These are phyloP conservation scores for Pogonophryne albipinna DNA, from an alignment of 2,797 vertebrate species.

Conservation along the genomic window DNA sequence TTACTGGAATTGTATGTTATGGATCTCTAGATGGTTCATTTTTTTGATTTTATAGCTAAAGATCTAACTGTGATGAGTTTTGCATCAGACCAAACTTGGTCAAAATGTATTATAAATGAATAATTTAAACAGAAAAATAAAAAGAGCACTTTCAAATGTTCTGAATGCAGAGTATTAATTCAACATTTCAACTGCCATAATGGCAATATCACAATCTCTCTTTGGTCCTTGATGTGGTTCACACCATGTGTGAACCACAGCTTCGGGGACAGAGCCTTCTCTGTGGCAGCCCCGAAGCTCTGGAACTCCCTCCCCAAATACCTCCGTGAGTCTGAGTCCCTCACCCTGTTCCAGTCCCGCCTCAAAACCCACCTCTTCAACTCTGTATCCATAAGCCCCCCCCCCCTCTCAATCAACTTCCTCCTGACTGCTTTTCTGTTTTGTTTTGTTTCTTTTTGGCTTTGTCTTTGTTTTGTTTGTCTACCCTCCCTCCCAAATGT, in stretches of 20 bases:
- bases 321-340: too few relatives aligned
- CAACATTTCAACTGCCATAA: neutral
- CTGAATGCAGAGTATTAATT: constrained; percentile 3
- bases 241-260: neutral
- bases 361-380: too few relatives aligned
- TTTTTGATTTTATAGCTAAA: constrained; percentile 1
- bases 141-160: neutral
- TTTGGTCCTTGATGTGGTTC: neutral
- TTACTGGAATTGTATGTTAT: constrained; percentile 12
- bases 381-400: too few relatives aligned
- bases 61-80: neutral
- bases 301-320: too few relatives aligned
- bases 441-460: too few relatives aligned
- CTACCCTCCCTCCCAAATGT: too few relatives aligned
- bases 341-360: too few relatives aligned
- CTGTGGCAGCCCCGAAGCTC: too few relatives aligned
- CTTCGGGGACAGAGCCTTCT: too few relatives aligned
- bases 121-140: constrained; percentile 6
- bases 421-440: too few relatives aligned
- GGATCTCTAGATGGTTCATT: neutral
- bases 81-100: constrained; percentile 4
- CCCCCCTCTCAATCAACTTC: too few relatives aligned
- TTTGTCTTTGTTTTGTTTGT: too few relatives aligned
- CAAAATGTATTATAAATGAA: constrained; percentile 11
- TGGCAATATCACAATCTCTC: neutral